These are phyloP conservation scores for Aplocera efformata DNA, from an alignment of 2,888 invertebrate species.

Conservation along the genomic window DNA sequence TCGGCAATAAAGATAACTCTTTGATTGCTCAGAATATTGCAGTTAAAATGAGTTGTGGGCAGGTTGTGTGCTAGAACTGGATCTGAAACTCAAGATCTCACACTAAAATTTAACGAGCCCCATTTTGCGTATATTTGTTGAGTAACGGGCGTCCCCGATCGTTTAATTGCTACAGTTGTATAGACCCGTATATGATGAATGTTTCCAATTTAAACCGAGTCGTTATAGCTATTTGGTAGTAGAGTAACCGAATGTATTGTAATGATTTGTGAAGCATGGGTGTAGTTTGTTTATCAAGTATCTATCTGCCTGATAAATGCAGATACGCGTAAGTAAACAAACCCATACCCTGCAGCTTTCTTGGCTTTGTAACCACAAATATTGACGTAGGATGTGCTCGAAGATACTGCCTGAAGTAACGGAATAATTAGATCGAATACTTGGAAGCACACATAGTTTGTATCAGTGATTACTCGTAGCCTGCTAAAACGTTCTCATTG, in stretches of 20 bases:
- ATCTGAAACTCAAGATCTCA: conserved; percentile 32
- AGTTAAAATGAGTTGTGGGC: conserved; percentile 28
- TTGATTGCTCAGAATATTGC: conserved; percentile 29
- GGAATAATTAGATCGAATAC: conserved; percentile 55
- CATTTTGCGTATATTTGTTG: conserved; percentile 40
- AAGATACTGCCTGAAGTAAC: conserved; percentile 62
- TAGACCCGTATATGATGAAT: background rate
- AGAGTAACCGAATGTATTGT: too few species aligned
- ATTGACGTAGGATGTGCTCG: conserved; percentile 65
- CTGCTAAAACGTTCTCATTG: conserved; percentile 61
- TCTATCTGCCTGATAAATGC: conserved; percentile 28
- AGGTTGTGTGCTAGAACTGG: conserved; percentile 22
- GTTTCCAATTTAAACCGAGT: conserved; percentile 3
- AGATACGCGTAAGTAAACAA: conserved; percentile 35
- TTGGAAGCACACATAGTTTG: conserved; percentile 52
- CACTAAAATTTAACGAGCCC: conserved; percentile 39
- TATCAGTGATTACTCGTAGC: conserved; percentile 56
- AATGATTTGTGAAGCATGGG: too few species aligned
- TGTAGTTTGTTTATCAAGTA: conserved; percentile 32
- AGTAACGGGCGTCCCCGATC: conserved; percentile 48
- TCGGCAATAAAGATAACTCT: conserved; percentile 25
- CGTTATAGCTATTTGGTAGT: background rate
- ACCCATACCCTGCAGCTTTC: conserved; percentile 41
- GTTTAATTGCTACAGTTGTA: conserved; percentile 44
- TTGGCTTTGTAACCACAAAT: conserved; percentile 55